A percentile compares a stretch with the other conserved stretches of the same genome.
Conservation (phyloP, 2,113 vertebrate genomes). For the Neofelis nebulosa region DNA sequence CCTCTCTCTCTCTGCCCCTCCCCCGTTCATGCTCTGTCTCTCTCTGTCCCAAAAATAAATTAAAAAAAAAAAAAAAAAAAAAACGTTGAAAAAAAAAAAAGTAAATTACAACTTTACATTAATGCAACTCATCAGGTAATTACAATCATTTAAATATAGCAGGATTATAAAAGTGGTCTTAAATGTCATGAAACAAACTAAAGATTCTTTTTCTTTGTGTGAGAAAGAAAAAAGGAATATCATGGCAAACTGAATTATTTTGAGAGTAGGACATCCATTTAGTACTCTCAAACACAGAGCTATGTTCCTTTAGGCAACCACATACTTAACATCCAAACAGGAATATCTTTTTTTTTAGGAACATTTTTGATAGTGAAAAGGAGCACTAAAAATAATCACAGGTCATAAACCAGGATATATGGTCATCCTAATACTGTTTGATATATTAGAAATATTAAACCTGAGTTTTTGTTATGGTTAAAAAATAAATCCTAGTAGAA, state of each 20-base stretch:
- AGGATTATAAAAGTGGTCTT: background rate
- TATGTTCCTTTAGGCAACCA: background rate
- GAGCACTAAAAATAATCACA: background rate
- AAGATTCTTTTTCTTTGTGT: background rate
- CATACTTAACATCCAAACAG: background rate
- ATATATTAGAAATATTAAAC: background rate
- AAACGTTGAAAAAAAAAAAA: too few relatives aligned
- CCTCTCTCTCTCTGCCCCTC: too few relatives aligned
- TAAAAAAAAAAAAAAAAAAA: too few relatives aligned
- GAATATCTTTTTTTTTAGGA: background rate
- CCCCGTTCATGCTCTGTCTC: too few relatives aligned
- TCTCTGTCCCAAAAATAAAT: too few relatives aligned
- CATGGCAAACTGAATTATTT: background rate
- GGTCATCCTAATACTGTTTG: background rate
- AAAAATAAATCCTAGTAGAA: background rate
- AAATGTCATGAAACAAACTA: constrained; percentile 33
- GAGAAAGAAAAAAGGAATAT: background rate
- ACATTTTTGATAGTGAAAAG: background rate
- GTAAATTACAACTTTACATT: background rate
- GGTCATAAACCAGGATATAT: background rate
- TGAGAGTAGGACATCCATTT: background rate
- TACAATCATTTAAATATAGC: background rate
- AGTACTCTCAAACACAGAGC: background rate
- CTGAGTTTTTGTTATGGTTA: background rate
- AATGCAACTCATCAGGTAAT: constrained; percentile 14